A percentile compares a stretch with the other conserved stretches of the same genome.
phyloP scores from a whole-genome alignment of 1,140 invertebrate genomes.

The Drosophila setifemur region DNA sequence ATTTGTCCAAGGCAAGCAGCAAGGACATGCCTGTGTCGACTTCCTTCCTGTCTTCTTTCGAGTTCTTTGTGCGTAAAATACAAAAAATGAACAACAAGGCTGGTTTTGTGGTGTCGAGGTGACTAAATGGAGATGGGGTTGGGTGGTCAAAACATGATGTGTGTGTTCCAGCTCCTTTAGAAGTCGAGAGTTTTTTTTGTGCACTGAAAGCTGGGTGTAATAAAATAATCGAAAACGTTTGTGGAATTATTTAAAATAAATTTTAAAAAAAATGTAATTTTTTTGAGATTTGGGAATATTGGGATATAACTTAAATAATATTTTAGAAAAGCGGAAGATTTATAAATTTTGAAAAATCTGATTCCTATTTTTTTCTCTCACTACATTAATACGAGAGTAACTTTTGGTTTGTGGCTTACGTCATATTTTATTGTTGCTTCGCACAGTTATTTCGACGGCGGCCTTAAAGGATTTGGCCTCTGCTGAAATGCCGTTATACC shows the following conservation, averaged over 20 bases:
- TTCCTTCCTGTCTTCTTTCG: constrained; percentile 61
- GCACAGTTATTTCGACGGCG: constrained; percentile 35
- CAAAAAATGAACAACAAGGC: constrained; percentile 19
- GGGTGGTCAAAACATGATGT: constrained; percentile 28
- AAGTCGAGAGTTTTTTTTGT: background rate
- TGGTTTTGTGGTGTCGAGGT: too few species aligned
- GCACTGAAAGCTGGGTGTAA: background rate
- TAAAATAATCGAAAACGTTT: background rate
- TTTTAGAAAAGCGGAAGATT: too few species aligned
- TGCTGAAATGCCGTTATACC: constrained; percentile 26
- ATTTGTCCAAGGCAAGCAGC: constrained; percentile 59
- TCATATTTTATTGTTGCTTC: constrained; percentile 71
- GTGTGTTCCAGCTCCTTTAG: constrained; percentile 25
- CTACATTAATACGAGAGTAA: constrained; percentile 16
- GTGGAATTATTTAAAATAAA: too few species aligned
- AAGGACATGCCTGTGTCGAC: constrained; percentile 60
- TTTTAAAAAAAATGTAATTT: too few species aligned
- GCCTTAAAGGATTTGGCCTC: constrained; percentile 44
- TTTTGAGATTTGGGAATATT: too few species aligned
- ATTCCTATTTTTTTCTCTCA: constrained; percentile 5
- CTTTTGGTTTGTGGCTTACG: constrained; percentile 60
- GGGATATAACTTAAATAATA: too few species aligned
- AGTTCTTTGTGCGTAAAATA: constrained; percentile 42
- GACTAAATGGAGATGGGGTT: background rate
- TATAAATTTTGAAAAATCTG: too few species aligned